Percentiles rank a stretch among this genome's conserved stretches.
Conservation (phyloP, 2,113 vertebrate genomes). For the Myocastor coypus region DNA sequence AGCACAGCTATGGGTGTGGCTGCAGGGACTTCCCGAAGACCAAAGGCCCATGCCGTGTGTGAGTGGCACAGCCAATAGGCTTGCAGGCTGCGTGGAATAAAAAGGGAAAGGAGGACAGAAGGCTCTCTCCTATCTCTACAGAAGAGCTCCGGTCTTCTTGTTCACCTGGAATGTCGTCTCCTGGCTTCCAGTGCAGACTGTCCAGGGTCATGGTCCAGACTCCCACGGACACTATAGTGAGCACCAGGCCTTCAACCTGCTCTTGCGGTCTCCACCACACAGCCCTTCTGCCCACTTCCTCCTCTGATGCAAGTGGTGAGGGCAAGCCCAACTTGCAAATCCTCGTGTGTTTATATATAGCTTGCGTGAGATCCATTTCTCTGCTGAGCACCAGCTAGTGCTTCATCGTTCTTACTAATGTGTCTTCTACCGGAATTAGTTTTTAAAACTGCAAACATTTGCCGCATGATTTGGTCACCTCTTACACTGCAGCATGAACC, state of each 20-base stretch:
- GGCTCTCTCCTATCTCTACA: background rate
- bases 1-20: background rate
- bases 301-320: rapidly evolving
- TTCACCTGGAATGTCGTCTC: background rate
- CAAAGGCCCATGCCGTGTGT: background rate
- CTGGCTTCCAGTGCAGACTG: background rate
- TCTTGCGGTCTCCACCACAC: background rate
- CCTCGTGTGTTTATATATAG: background rate
- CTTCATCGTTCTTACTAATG: background rate
- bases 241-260: background rate
- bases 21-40: background rate
- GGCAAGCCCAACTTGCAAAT: background rate
- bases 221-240: background rate
- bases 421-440: background rate
- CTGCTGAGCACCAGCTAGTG: background rate
- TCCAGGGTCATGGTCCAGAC: background rate
- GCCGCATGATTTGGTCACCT: background rate
- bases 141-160: background rate
- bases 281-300: background rate
- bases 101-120: background rate
- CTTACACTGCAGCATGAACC: background rate
- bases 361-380: background rate
- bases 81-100: background rate
- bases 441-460: background rate
- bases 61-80: background rate